Conservation (phyloP, 2,113 vertebrate species). For the Solea solea region DNA sequence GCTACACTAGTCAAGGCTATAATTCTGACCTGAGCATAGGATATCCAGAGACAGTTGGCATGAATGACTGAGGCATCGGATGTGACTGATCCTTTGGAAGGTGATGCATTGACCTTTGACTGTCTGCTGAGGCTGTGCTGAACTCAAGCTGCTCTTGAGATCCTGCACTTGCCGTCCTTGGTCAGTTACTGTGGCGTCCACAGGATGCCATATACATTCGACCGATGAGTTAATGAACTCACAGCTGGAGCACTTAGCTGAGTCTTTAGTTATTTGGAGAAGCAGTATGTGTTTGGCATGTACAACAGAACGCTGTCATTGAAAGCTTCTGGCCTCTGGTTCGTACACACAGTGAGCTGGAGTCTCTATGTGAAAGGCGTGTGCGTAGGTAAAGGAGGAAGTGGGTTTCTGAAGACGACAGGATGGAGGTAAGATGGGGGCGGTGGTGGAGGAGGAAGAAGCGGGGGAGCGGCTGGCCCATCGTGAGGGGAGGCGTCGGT, state of each 20-base stretch:
- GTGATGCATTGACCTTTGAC: constrained; percentile 13
- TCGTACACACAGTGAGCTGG: constrained; percentile 13
- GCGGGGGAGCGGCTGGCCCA: constrained; percentile 89
- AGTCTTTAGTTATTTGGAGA: constrained; percentile 38
- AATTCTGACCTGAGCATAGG: constrained; percentile 65
- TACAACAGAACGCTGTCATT: constrained; percentile 63
- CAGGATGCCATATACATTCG: constrained; percentile 62
- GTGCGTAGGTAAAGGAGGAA: constrained; percentile 70
- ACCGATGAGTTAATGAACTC: constrained; percentile 35
- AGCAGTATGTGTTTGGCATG: constrained; percentile 60
- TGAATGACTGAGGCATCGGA: constrained; percentile 20
- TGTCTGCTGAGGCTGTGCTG: constrained; percentile 5
- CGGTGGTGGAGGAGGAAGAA: constrained; percentile 70
- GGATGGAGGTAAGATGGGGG: constrained; percentile 57
- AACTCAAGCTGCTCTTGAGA: constrained; percentile 31
- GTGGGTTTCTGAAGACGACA: constrained; percentile 70
- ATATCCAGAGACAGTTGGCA: constrained; percentile 34
- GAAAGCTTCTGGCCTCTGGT: constrained; percentile 49
- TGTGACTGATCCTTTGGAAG: constrained; percentile 19
- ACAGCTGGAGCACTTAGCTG: constrained; percentile 65
- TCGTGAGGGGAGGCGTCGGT: constrained; percentile 90
- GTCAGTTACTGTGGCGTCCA: constrained; percentile 41
- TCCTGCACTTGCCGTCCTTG: constrained; percentile 36
- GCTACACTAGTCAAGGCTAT: constrained; percentile 63
- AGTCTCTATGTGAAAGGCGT: constrained; percentile 83